Evolutionary conservation across 2,888 invertebrate species (phyloP).

Genomic region (Cantharis nigra): DNA sequence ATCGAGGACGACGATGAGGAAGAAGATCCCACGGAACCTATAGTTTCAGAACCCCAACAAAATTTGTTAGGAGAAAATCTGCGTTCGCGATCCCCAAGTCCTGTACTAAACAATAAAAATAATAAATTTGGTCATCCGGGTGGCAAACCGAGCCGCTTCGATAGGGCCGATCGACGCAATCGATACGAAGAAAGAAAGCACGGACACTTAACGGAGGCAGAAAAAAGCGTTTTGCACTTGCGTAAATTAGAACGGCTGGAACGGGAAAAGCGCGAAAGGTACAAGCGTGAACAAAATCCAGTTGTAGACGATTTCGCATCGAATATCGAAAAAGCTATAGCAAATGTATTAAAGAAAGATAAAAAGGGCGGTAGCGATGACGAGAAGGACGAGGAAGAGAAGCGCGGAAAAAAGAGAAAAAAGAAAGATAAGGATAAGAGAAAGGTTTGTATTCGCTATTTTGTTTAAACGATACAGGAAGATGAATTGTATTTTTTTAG

Average conservation of each 20-base stretch:
- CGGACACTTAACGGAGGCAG: constrained; percentile 54
- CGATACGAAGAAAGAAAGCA: constrained; percentile 44
- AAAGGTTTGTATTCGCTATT: constrained; percentile 44
- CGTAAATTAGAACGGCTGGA: constrained; percentile 52
- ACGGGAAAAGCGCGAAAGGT: constrained; percentile 46
- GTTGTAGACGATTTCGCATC: constrained; percentile 75
- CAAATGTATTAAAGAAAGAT: constrained; percentile 74
- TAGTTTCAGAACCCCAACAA: constrained; percentile 44
- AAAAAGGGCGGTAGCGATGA: constrained; percentile 53
- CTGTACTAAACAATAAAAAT: neutral
- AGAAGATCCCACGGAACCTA: constrained; percentile 38
- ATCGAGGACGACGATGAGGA: constrained; percentile 74
- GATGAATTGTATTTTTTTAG: neutral
- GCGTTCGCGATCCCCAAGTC: neutral
- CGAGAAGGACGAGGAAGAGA: constrained; percentile 58
- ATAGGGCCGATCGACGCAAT: constrained; percentile 31
- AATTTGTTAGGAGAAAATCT: neutral
- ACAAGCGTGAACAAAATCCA: constrained; percentile 43
- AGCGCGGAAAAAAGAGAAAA: constrained; percentile 63
- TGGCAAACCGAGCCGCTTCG: constrained; percentile 17
- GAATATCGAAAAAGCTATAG: constrained; percentile 78
- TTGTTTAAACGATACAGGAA: constrained; percentile 29
- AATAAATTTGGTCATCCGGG: constrained; percentile 6
- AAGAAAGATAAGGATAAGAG: constrained; percentile 60
- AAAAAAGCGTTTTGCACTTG: constrained; percentile 53